Percentiles rank a stretch among this genome's conserved stretches.
Evolutionary conservation across 2,113 vertebrate genomes (phyloP).

Genomic region (Chionomys nivalis): DNA sequence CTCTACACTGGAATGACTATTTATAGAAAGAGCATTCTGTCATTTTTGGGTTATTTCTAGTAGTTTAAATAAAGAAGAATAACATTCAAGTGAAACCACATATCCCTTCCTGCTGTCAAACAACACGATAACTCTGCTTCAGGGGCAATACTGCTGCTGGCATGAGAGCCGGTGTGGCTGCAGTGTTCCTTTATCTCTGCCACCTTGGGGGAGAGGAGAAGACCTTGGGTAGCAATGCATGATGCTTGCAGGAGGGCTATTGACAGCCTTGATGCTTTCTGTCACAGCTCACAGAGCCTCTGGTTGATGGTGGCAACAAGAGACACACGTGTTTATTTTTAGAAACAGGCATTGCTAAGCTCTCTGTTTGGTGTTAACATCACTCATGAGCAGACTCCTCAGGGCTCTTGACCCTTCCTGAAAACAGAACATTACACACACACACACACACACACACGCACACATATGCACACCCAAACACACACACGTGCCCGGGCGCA

Average conservation of each 20-base stretch:
- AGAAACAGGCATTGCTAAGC: constrained; percentile 79
- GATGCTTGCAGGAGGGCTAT: constrained; percentile 64
- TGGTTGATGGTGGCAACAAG: constrained; percentile 81
- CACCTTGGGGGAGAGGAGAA: constrained; percentile 68
- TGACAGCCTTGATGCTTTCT: constrained; percentile 57
- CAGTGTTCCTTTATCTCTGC: constrained; percentile 76
- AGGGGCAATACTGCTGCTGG: constrained; percentile 81
- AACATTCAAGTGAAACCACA: constrained; percentile 90
- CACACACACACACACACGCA: background rate
- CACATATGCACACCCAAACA: background rate
- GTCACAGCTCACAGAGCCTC: constrained; percentile 54
- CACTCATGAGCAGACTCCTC: constrained; percentile 79
- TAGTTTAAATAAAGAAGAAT: constrained; percentile 89
- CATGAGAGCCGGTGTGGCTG: constrained; percentile 75
- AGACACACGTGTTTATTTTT: constrained; percentile 86
- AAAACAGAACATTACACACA: background rate
- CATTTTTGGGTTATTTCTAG: constrained; percentile 94
- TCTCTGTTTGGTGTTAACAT: constrained; percentile 80
- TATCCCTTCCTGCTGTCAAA: constrained; percentile 90
- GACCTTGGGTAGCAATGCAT: constrained; percentile 44
- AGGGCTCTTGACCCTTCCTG: constrained; percentile 68
- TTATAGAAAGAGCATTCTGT: constrained; percentile 93
- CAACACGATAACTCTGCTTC: constrained; percentile 86
- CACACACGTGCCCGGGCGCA: background rate
- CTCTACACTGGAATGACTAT: constrained; percentile 95